Base-by-base conservation (phyloP, 23 tunicate genomes). In the Ciona savignyi region DNA sequence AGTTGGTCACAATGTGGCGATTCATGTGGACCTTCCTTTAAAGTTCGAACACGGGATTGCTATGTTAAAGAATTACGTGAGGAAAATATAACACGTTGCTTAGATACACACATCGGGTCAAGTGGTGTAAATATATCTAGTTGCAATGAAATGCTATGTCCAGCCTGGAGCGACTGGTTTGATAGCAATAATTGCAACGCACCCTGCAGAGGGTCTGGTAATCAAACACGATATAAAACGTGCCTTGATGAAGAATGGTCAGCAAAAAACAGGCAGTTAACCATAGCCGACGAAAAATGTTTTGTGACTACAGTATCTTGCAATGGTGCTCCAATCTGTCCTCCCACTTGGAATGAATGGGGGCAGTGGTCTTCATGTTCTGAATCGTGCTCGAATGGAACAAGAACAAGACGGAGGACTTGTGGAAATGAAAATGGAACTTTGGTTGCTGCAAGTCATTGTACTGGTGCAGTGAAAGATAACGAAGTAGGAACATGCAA, bases 341-440 rank as follows among this genome's bases (percentile, higher is more conserved):
- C 74, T 9, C 74, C 74, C 19, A 21, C 25, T 22, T 70, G 74
- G 74, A 62, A 21, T 70, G 60, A 26, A 26, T 70, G 74, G 74
- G 61, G 20, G 9, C 62, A 24, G 11, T 70, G 60, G 60, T 70
- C 74, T 6, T 26, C 11, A 26, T 70, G 74, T 70, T 70, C 74
- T 25, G 61, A 26, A 70, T 15, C 15, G n/a, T 70, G 74, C 27
- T 9, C 74, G 29, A 20, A 19, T 19, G 74, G 74, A 25, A 27
- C 27, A 22, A 70, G 27, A 29, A 4, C 22, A 28, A 70, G 74
- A 30, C 27, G n/a, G 4, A 70, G 74, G 29, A 21, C 60, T 29
- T 70, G 74, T 70, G 9, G 19, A 27, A 30, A 70, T 29, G 74
- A 70, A 65, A 65, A 65, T 23, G 70, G 70, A 11, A 65, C 70